Evolutionary conservation across 2,113 vertebrate species (phyloP), one percentile per base, ranked within the genome.

Genomic region (Pardalotus punctatus): DNA sequence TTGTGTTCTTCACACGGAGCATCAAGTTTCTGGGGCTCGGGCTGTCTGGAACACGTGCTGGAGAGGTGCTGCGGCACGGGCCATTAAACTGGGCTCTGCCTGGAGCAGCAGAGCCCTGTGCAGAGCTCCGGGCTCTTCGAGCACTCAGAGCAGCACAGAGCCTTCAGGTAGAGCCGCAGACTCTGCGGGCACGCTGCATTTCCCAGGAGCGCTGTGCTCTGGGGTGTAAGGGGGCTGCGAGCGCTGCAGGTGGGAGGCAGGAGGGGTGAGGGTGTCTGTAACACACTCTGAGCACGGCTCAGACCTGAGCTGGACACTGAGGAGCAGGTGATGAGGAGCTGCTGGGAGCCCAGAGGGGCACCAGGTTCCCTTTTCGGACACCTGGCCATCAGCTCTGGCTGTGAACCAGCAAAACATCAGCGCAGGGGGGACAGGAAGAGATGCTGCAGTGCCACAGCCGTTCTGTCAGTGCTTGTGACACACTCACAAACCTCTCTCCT

Each of bases 1-100:
- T 28, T 81, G 88, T 84, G 92, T 93, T 94, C 96, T 86, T 90
- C 85, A 67, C 50, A 43, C 14, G 67, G 51, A 88, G 82, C 93
- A 90, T 85, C 77, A 64, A 86, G 73, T 94, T 84, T 57, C 86
- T 72, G 86, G 72, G 45, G 53, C 83, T 91, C 33, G 66, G 85
- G 65, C 91, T 72, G 83, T 3, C 51, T 47, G 64, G 56, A 80
- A 38, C 47, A 9, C 1, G 16, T 38, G 72, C 53, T 2, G 3
- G 66, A 73, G 83, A 86, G 88, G 64, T 43, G 82, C 82, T 90
- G 42, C 84, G 48, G 65, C 84, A 16, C 1, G 4, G 72, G 47
- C 77, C 27, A 48, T 60, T 62, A 60, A 79, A 57, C 0, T 23
- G 29, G 76, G 57, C 65, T 4, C 48, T 76, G 83, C 80, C 56